phyloP scores from a whole-genome alignment of 1,140 invertebrate species.

The Phthorimaea operculella region DNA sequence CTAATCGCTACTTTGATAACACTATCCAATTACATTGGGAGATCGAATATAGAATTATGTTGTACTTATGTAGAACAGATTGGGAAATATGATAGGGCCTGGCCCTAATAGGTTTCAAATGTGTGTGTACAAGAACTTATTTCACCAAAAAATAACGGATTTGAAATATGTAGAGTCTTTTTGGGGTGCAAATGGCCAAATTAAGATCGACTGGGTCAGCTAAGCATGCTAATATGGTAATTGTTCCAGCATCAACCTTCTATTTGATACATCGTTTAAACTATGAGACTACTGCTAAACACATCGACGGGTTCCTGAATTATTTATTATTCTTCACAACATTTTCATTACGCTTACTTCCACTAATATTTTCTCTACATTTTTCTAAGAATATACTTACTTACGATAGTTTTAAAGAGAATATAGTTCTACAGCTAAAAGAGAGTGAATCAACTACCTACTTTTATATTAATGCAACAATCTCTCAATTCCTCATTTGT shows the following conservation, averaged over 20 bases:
- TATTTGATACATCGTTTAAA: constrained; percentile 21
- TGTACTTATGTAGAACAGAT: neutral
- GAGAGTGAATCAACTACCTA: no score
- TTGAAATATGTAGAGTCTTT: no score
- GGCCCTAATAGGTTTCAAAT: neutral
- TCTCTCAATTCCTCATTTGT: no score
- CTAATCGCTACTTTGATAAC: neutral
- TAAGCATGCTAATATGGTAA: constrained; percentile 18
- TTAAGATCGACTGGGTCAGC: neutral
- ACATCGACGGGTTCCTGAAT: constrained; percentile 57
- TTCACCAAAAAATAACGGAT: no score
- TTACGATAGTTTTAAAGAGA: no score
- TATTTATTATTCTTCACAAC: constrained; percentile 11
- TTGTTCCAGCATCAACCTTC: constrained; percentile 63
- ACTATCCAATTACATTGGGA: constrained; percentile 4
- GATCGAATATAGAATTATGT: neutral
- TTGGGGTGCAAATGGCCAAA: no score
- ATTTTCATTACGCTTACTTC: neutral
- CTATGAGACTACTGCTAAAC: constrained; percentile 36
- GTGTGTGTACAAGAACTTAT: no score
- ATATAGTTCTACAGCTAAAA: no score
- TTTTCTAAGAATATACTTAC: no score
- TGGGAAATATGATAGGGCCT: neutral
- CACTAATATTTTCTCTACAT: neutral
- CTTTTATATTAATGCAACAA: no score